These are phyloP conservation scores for Tenthredo distinguenda DNA, from an alignment of 2,888 invertebrate species.

Conservation along the genomic window DNA sequence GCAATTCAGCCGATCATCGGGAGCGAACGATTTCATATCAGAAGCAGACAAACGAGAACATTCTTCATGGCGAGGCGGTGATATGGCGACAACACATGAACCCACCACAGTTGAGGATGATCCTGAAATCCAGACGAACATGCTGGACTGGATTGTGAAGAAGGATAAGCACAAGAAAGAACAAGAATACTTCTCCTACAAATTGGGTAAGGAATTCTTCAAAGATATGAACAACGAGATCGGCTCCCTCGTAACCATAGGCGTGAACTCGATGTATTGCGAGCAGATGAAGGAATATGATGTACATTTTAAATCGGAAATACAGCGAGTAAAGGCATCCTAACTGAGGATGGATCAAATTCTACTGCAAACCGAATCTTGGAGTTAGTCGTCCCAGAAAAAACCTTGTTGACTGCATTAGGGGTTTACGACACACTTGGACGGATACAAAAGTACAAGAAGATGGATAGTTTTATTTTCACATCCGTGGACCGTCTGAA, in stretches of 20 bases:
- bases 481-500: not conserved
- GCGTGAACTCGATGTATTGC: not conserved
- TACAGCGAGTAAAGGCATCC: not conserved
- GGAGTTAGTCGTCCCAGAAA: not conserved
- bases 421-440: not conserved
- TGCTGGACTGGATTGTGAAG: not conserved
- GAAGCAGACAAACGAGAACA: not conserved
- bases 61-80: not conserved
- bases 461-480: constrained; percentile 3
- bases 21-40: not conserved
- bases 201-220: not conserved
- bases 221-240: not conserved
- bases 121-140: not conserved
- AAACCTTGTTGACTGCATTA: not conserved
- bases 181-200: not conserved
- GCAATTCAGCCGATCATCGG: not conserved
- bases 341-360: not conserved
- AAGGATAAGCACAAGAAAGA: not conserved
- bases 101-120: not conserved
- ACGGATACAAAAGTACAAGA: not conserved
- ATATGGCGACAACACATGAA: not conserved
- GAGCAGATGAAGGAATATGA: not conserved
- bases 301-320: not conserved
- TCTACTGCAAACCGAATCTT: not conserved
- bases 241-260: not conserved